These are phyloP conservation scores for Fragum sueziense DNA, from an alignment of 2,888 invertebrate species.

Conservation along the genomic window DNA sequence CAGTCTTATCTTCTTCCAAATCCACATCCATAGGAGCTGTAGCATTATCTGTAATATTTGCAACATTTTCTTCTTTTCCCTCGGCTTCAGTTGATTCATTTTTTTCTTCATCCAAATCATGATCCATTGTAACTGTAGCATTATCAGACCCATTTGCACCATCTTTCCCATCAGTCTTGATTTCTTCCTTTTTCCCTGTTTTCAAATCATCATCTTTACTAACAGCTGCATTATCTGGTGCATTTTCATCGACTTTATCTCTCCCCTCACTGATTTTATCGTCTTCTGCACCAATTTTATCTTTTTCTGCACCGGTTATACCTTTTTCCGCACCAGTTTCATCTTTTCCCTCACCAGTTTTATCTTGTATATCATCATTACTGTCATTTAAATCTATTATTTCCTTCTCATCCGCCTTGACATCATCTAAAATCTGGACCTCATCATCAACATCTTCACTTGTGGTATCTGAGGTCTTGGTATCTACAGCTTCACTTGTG, in stretches of 20 bases:
- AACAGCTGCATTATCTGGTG: slow-evolving; percentile 15
- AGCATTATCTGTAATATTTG: too few relatives aligned
- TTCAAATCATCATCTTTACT: neutral
- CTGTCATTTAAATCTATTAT: neutral
- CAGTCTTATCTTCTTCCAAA: neutral
- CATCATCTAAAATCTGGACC: neutral
- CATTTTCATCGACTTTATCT: too few relatives aligned
- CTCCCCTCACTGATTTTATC: too few relatives aligned
- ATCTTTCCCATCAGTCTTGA: too few relatives aligned
- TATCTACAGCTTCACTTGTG: neutral
- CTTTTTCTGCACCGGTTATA: slow-evolving; percentile 3
- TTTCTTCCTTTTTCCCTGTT: too few relatives aligned
- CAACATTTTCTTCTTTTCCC: neutral
- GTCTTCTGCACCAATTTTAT: neutral
- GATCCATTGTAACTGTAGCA: neutral
- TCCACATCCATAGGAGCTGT: too few relatives aligned
- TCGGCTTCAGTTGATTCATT: neutral
- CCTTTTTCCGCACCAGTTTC: slow-evolving; percentile 18
- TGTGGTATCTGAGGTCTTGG: neutral
- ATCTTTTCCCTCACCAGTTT: neutral
- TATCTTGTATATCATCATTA: slow-evolving; percentile 26
- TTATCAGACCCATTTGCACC: slow-evolving; percentile 17
- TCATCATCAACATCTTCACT: neutral
- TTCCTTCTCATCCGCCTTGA: neutral
- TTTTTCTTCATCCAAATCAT: slow-evolving; percentile 12